Conservation (phyloP, 2,888 invertebrate species). For the Tachystola acroxantha region DNA sequence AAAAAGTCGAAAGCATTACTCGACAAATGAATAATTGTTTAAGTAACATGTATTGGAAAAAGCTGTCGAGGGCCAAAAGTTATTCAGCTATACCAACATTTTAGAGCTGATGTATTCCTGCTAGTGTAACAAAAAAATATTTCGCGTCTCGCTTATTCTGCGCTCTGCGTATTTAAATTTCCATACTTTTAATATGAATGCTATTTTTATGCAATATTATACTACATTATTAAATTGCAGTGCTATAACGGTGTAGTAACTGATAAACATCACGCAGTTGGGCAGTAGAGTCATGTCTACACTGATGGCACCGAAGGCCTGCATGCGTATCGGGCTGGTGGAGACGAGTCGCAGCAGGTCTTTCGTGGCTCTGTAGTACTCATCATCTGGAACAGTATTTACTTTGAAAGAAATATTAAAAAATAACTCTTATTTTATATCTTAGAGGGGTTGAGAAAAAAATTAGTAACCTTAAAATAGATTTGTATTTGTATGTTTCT, state of each 20-base stretch:
- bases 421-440: neutral
- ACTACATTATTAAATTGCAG: conserved; percentile 26
- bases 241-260: conserved; percentile 23
- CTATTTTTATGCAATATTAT: conserved; percentile 4
- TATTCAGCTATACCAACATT: no score
- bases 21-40: no score
- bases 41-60: no score
- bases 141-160: no score
- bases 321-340: conserved; percentile 25
- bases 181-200: no score
- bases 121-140: no score
- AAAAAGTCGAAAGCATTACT: no score
- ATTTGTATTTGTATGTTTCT: neutral
- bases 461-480: neutral
- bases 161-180: no score
- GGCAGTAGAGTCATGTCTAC: conserved; percentile 38
- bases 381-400: conserved; percentile 21
- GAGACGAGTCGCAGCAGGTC: conserved; percentile 34
- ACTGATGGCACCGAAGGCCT: conserved; percentile 27
- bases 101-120: no score
- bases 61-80: no score
- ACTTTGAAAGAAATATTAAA: neutral
- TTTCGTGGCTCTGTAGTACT: conserved; percentile 26
- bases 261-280: conserved; percentile 21
- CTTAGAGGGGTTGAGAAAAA: neutral